Percentiles rank a stretch among this genome's conserved stretches.
Conservation (phyloP, 2,797 vertebrate genomes). For the Scolopax rusticola region DNA sequence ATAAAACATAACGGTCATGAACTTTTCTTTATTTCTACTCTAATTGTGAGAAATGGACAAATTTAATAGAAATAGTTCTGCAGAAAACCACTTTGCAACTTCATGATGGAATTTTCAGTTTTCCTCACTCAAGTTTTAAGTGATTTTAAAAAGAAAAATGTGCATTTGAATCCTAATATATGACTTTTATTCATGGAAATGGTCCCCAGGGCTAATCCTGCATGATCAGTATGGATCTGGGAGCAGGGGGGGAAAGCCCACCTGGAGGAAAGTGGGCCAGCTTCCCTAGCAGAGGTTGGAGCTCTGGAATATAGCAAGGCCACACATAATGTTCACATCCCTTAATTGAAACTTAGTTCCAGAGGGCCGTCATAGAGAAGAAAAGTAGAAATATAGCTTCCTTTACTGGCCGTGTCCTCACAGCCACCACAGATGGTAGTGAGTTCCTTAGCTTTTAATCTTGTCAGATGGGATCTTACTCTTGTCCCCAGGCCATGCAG, state of each 20-base stretch:
- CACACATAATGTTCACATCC: not conserved
- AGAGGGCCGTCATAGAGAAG: not conserved
- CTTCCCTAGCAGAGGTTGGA: not conserved
- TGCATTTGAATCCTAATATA: not conserved
- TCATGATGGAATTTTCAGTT: constrained; percentile 12
- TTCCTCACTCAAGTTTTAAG: constrained; percentile 5
- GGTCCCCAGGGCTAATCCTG: not conserved
- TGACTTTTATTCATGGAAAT: not conserved
- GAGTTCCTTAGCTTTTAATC: not conserved
- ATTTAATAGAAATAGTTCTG: not conserved
- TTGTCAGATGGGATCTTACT: not conserved
- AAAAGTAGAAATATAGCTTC: not conserved
- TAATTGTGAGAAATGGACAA: not conserved
- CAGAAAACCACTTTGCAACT: constrained; percentile 13
- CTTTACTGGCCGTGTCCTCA: not conserved
- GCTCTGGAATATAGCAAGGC: not conserved
- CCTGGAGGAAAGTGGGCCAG: not conserved
- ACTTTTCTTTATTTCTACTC: not conserved
- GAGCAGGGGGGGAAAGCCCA: not conserved
- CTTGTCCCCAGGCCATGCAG: not conserved
- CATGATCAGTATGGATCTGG: not conserved
- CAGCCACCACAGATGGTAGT: not conserved
- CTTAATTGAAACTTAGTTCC: not conserved
- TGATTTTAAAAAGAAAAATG: not conserved
- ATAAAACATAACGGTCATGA: not conserved